phyloP scores from a whole-genome alignment of 2,797 vertebrate genomes.

The Xiphorhynchus erythropygius region DNA sequence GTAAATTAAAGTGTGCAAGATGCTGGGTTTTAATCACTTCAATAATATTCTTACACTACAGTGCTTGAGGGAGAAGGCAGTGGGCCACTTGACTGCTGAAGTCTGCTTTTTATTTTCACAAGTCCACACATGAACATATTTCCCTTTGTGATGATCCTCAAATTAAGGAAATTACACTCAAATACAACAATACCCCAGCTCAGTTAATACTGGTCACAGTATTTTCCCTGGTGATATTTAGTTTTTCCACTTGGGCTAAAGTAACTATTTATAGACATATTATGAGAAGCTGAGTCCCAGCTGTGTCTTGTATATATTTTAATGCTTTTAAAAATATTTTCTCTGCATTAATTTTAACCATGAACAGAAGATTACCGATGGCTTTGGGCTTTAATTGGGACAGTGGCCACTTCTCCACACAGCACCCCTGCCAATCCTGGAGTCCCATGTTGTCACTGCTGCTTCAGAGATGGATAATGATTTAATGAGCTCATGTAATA shows the following conservation, averaged over 20 bases:
- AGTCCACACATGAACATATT: slow-evolving; percentile 77
- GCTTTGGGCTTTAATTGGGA: background rate
- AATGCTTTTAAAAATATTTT: background rate
- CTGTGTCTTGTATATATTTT: background rate
- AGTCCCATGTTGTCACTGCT: background rate
- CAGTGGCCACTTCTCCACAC: background rate
- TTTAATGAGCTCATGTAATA: background rate
- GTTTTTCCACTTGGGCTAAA: background rate
- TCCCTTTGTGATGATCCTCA: slow-evolving; percentile 77
- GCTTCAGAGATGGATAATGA: background rate
- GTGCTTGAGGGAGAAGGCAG: background rate
- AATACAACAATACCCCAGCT: slow-evolving; percentile 80
- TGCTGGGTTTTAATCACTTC: background rate
- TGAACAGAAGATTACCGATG: background rate
- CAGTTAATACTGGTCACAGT: background rate
- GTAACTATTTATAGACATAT: background rate
- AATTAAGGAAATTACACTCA: slow-evolving; percentile 80
- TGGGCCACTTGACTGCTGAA: background rate
- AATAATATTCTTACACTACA: background rate
- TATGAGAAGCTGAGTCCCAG: background rate
- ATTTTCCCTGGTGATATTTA: background rate
- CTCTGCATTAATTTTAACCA: background rate
- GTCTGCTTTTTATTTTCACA: slow-evolving; percentile 2
- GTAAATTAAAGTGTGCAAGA: background rate
- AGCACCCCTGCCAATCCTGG: background rate